Conservation (phyloP, 2,888 invertebrate genomes). For the Catocala fraxini region DNA sequence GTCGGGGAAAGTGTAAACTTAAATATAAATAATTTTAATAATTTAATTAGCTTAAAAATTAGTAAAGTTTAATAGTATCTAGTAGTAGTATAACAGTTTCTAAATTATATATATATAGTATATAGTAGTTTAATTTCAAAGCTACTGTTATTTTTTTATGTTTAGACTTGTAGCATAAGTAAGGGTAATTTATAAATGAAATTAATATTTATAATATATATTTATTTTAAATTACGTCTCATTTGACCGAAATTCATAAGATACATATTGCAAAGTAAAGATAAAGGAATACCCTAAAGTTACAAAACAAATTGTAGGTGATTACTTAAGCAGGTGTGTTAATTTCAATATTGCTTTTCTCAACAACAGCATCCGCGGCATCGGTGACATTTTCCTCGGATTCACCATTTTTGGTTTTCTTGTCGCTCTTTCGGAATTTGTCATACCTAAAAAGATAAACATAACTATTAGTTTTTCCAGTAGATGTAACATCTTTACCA, state of each 20-base stretch:
- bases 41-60: no score
- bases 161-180: no score
- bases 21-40: no score
- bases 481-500: background rate
- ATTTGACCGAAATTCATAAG: conserved; percentile 15
- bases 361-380: conserved; percentile 68
- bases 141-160: no score
- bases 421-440: conserved; percentile 90
- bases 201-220: conserved; percentile 6
- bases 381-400: conserved; percentile 71
- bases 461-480: background rate
- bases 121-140: no score
- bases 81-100: no score
- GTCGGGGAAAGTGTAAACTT: no score
- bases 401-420: conserved; percentile 80
- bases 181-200: background rate
- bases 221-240: conserved; percentile 23
- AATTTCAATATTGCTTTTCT: conserved; percentile 72
- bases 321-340: conserved; percentile 63
- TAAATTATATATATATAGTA: no score
- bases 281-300: conserved; percentile 1
- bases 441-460: conserved; percentile 82
- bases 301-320: background rate
- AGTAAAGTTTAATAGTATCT: no score
- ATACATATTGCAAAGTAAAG: conserved; percentile 11